Percentiles rank a stretch among this genome's conserved stretches.
These are phyloP conservation scores for Oreotrochilus melanogaster DNA, from an alignment of 2,113 vertebrate genomes.

Conservation along the genomic window DNA sequence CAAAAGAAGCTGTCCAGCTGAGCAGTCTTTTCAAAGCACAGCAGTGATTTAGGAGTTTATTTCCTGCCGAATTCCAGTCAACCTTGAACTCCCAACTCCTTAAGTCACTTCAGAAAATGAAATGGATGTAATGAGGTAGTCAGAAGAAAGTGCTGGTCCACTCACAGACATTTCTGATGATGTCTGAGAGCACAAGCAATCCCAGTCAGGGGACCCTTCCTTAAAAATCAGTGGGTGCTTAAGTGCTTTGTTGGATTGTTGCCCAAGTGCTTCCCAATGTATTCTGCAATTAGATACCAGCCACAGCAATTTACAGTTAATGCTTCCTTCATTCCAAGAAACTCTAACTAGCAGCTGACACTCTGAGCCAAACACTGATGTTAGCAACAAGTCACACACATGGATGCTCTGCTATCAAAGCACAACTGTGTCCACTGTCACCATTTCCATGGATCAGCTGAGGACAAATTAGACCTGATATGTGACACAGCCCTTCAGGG, in stretches of 20 bases:
- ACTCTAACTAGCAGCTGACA: neutral
- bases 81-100: conserved; percentile 34
- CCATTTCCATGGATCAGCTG: neutral
- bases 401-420: neutral
- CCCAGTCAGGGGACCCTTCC: conserved; percentile 29
- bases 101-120: conserved; percentile 21
- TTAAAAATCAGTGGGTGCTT: conserved; percentile 53
- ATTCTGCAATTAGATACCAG: conserved; percentile 41
- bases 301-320: conserved; percentile 53
- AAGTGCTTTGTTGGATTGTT: conserved; percentile 45
- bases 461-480: neutral
- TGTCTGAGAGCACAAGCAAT: neutral
- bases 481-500: neutral
- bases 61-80: conserved; percentile 31
- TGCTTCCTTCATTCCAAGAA: conserved; percentile 62
- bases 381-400: neutral
- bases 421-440: neutral
- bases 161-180: neutral
- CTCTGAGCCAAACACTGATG: neutral
- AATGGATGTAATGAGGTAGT: neutral
- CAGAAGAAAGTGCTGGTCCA: neutral
- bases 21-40: neutral
- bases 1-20: neutral
- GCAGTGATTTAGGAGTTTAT: conserved; percentile 52
- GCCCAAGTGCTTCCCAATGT: conserved; percentile 38